Evolutionary conservation across 2,888 invertebrate genomes (phyloP).

Genomic region (Cheilosia soror): DNA sequence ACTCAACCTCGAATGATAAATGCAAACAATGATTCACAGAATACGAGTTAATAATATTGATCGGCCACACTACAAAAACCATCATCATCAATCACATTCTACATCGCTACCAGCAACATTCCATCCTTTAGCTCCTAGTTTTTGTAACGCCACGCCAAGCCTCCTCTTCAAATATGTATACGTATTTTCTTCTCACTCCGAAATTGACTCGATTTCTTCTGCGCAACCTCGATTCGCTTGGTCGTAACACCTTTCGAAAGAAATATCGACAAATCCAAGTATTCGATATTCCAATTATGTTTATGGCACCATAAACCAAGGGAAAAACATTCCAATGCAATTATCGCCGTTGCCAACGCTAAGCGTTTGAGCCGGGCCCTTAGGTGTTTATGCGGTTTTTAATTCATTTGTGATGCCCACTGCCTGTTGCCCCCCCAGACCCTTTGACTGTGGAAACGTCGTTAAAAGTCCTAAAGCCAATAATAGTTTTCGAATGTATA

Average conservation of each 20-base stretch:
- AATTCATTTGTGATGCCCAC: conserved; percentile 40
- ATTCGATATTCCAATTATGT: conserved; percentile 75
- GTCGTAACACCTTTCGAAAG: conserved; percentile 38
- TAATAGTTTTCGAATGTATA: conserved; percentile 69
- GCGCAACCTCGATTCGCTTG: conserved; percentile 52
- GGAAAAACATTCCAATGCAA: conserved; percentile 72
- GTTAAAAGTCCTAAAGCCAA: conserved; percentile 69
- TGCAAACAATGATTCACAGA: conserved; percentile 71
- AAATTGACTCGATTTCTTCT: conserved; percentile 36
- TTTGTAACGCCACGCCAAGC: conserved; percentile 22
- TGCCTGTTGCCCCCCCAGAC: background rate
- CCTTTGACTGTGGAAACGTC: conserved; percentile 43
- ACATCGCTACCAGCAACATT: conserved; percentile 66
- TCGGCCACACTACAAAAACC: conserved; percentile 64
- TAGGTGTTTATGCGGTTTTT: conserved; percentile 63
- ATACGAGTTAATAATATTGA: conserved; percentile 65
- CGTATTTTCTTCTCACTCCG: conserved; percentile 19
- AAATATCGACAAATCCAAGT: conserved; percentile 65
- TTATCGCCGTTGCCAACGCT: conserved; percentile 66
- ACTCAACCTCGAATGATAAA: conserved; percentile 57
- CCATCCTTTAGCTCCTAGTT: conserved; percentile 58
- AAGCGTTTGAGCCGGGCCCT: conserved; percentile 57
- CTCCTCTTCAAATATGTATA: conserved; percentile 40
- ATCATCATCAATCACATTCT: conserved; percentile 72
- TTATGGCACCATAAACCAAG: conserved; percentile 75